Conservation (phyloP, 2,113 vertebrate genomes). For the Macaca nemestrina region DNA sequence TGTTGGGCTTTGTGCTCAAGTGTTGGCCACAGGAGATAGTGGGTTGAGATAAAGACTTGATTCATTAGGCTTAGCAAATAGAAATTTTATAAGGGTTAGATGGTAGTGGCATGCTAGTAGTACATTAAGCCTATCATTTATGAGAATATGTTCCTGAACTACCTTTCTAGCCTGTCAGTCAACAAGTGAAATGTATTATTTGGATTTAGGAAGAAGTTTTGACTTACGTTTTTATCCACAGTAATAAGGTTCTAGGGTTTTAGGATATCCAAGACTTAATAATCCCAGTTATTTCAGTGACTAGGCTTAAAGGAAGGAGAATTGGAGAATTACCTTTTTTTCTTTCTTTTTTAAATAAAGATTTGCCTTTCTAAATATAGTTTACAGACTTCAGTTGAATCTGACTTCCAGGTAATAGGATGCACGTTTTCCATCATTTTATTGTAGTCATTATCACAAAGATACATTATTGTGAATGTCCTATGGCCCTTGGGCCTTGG, state of each 20-base stretch:
- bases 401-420: not conserved
- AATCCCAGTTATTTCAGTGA: constrained; percentile 19
- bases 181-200: constrained; percentile 26
- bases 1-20: not conserved
- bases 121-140: constrained; percentile 17
- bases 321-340: not conserved
- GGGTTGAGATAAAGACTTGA: not conserved
- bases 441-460: not conserved
- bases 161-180: constrained; percentile 3
- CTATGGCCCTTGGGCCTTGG: not conserved
- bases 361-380: not conserved
- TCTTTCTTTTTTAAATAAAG: not conserved
- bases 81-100: constrained; percentile 19
- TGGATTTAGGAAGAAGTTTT: constrained; percentile 36
- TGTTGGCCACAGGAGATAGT: not conserved
- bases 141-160: not conserved
- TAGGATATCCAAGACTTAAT: constrained; percentile 23
- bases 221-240: not conserved
- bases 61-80: constrained; percentile 45
- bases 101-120: constrained; percentile 14
- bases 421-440: constrained; percentile 9
- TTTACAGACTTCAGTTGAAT: constrained; percentile 13
- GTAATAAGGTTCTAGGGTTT: constrained; percentile 24
- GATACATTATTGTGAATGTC: not conserved
- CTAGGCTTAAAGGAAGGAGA: not conserved